phyloP scores from a whole-genome alignment of 2,113 vertebrate genomes.

The Carassius gibelio region DNA sequence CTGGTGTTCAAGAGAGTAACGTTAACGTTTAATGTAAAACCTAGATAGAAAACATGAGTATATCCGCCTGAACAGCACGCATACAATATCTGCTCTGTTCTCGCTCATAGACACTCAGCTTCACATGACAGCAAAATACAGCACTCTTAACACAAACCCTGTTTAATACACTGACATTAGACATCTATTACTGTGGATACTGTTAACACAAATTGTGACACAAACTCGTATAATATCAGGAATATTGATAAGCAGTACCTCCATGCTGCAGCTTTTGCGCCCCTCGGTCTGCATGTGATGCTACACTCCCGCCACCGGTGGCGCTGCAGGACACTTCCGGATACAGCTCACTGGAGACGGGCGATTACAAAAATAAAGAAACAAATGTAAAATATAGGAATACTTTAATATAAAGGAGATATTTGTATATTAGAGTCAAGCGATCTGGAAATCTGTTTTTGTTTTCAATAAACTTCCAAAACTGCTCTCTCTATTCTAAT shows the following conservation, averaged over 20 bases:
- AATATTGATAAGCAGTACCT: constrained; percentile 40
- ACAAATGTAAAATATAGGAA: no score
- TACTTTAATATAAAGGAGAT: no score
- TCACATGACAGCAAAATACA: neutral
- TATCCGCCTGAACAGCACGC: neutral
- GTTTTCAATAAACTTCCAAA: neutral
- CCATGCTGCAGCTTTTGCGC: constrained; percentile 46
- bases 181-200: neutral
- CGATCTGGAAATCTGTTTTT: no score
- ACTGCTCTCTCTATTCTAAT: neutral
- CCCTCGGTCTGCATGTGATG: constrained; percentile 1
- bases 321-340: neutral
- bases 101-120: neutral
- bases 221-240: neutral
- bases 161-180: neutral
- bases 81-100: neutral
- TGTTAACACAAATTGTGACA: neutral
- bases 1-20: neutral
- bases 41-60: no score
- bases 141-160: neutral
- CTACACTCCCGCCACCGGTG: neutral
- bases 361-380: no score
- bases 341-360: no score
- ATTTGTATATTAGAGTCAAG: no score
- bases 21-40: neutral